Evolutionary conservation across 1,140 invertebrate species (phyloP), one percentile per base, ranked within the genome.

Genomic region (Cataglyphis hispanica): DNA sequence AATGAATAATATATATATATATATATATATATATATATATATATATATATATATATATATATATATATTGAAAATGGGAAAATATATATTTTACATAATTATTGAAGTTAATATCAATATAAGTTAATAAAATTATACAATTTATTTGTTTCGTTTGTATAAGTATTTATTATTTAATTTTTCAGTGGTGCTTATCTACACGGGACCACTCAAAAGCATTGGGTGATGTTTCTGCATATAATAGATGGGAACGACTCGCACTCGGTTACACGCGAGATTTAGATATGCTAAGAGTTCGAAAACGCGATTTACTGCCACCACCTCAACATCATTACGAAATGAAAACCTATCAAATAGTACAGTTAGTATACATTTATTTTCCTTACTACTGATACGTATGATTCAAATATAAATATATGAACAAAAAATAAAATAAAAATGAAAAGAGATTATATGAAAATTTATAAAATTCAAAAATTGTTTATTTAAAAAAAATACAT

Each of bases 311-410:
- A 43, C 92, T 95, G 4, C 94, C 97, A 34, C 97, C 98, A 19
- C 99, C 99, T 0, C 97, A 97, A 91, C 99, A 99, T 95, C 99
- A 99, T 94, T 99, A 99, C 93, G 99, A 99, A 95, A 97, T 96
- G 11, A 97, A 97, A 85, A 97, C 97, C 84, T 99, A 99, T 93
- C 97, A 98, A 1, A 97, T 99, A 90, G 97, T 99, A 22, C 97
- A 98, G 96, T 98, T 93, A 96, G 96, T 94, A 81, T 61, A 70
- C 0, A 43, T 70, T 46, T 67, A 64, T 75, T 50, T 84, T 69
- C 76, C 1, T 27, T 19, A 11, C 16, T 31, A 66, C 0, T n/a
- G 27, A n/a, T 37, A 22, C 27, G 25, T 53, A 46, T 60, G 13
- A 53, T 43, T 40, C 37, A 61, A 8, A 13, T 40, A 43, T 61